Percentiles rank a stretch among this genome's conserved stretches.
Evolutionary conservation across 2,113 vertebrate species (phyloP).

Genomic region (Lagenorhynchus albirostris): DNA sequence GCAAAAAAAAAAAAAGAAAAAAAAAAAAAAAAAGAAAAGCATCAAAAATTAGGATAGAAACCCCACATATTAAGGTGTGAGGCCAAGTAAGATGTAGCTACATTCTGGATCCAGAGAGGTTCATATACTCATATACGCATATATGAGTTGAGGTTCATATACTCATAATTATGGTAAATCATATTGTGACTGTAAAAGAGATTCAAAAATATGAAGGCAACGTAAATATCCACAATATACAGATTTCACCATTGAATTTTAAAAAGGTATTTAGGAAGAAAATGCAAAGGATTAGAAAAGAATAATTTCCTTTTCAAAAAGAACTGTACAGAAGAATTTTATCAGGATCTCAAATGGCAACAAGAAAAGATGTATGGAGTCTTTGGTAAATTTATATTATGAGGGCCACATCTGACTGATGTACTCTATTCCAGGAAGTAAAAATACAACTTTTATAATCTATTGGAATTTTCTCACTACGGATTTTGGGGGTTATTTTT

Average conservation of each 20-base stretch:
- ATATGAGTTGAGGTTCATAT: too few species aligned
- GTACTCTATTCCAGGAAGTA: neutral
- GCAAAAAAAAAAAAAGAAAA: neutral
- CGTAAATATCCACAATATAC: neutral
- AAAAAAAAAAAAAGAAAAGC: neutral
- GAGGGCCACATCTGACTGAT: neutral
- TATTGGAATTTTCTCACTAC: neutral
- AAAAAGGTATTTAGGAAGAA: neutral
- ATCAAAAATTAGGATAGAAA: neutral
- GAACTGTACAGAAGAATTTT: neutral
- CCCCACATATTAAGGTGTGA: neutral
- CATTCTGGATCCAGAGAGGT: neutral
- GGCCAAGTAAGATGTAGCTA: neutral
- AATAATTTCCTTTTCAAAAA: neutral
- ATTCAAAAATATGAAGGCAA: neutral
- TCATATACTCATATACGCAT: too few species aligned
- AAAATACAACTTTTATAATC: neutral
- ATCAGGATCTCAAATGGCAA: neutral
- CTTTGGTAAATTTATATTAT: neutral
- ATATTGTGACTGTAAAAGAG: neutral
- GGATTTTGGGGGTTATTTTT: neutral
- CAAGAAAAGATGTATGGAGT: neutral
- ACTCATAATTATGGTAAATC: neutral
- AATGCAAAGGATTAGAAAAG: neutral
- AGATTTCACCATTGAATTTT: neutral